phyloP scores from a whole-genome alignment of 2,797 vertebrate species.

The Sarcoramphus papa region DNA sequence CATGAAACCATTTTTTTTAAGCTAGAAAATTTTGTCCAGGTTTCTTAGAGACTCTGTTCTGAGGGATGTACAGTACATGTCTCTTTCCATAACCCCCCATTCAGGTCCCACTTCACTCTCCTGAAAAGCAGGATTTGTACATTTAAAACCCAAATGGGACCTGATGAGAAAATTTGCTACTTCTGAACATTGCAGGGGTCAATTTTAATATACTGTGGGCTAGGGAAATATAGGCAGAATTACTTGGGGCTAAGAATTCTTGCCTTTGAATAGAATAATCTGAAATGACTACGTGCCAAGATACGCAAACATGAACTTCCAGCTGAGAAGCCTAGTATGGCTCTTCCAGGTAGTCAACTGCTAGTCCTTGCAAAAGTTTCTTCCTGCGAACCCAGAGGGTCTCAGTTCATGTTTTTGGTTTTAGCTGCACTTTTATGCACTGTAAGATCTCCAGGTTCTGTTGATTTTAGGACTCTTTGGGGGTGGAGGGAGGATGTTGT shows the following conservation, averaged over 20 bases:
- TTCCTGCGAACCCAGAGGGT: neutral
- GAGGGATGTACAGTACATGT: neutral
- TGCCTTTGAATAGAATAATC: constrained; percentile 50
- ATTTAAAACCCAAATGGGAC: constrained; percentile 59
- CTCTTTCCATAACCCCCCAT: neutral
- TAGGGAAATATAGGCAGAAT: constrained; percentile 20
- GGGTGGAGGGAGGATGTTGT: neutral
- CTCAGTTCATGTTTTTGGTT: neutral
- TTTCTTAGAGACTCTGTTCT: neutral
- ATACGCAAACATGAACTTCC: constrained; percentile 46
- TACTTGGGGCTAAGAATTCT: constrained; percentile 45
- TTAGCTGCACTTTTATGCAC: neutral
- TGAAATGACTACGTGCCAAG: constrained; percentile 46
- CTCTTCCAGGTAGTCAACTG: neutral
- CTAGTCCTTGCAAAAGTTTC: neutral
- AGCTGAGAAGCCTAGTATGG: constrained; percentile 24
- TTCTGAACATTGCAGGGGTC: constrained; percentile 61
- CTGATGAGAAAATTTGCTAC: constrained; percentile 41
- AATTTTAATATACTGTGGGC: constrained; percentile 47
- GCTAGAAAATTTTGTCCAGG: neutral
- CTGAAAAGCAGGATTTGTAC: constrained; percentile 33
- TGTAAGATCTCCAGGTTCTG: neutral
- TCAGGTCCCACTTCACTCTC: constrained; percentile 22
- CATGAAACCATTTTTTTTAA: constrained; percentile 21
- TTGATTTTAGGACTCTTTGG: neutral